Evolutionary conservation across 2,888 invertebrate genomes (phyloP).

Genomic region (Megastigmus dorsalis): DNA sequence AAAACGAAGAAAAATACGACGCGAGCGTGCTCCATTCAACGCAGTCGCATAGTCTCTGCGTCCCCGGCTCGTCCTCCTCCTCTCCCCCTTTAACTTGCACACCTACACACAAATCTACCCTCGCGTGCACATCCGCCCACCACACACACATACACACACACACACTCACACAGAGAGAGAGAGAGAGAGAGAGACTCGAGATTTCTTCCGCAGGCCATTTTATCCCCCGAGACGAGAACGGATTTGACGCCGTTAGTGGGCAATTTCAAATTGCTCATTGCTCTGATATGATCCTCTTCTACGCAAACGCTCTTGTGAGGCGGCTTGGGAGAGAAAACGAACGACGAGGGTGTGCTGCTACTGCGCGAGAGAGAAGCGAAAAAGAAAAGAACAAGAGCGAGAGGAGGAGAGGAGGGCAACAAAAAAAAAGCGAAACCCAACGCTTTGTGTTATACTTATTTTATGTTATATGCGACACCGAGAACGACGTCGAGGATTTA

Average conservation of each 20-base stretch:
- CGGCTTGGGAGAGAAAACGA: no score
- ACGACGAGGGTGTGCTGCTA: no score
- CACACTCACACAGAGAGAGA: no score
- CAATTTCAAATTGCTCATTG: slow-evolving; percentile 45
- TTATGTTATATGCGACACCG: no score
- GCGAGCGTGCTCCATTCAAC: slow-evolving; percentile 29
- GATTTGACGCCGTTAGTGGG: slow-evolving; percentile 44
- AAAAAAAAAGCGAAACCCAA: neutral
- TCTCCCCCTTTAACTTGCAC: neutral
- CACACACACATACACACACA: no score
- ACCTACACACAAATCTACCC: neutral
- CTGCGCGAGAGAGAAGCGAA: neutral
- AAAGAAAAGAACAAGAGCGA: neutral
- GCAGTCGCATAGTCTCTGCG: neutral
- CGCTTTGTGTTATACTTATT: no score
- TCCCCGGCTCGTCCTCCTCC: neutral
- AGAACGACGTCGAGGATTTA: no score
- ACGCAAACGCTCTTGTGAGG: neutral
- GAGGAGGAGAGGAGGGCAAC: neutral
- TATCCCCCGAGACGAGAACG: slow-evolving; percentile 28
- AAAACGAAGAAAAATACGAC: slow-evolving; percentile 52
- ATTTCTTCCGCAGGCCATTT: slow-evolving; percentile 35
- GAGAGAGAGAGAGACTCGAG: no score
- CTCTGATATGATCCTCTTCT: slow-evolving; percentile 30
- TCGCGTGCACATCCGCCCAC: no score